A percentile compares a stretch with the other conserved stretches of the same genome.
These are phyloP conservation scores for Lineus longissimus DNA, from an alignment of 1,140 invertebrate genomes.

Conservation along the genomic window DNA sequence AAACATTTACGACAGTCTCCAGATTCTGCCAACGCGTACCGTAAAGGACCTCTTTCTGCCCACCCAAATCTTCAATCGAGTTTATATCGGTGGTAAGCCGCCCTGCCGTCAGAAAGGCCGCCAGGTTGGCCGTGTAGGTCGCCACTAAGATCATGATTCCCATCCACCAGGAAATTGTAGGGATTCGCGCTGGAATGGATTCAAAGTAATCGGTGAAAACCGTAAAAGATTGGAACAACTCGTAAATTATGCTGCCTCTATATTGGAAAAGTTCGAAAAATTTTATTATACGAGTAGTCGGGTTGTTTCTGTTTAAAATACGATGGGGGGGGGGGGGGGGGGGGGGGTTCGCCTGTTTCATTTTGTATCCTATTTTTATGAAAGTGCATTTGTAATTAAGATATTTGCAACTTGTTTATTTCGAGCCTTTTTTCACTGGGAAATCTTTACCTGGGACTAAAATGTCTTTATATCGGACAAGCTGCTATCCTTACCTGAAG, in stretches of 20 bases:
- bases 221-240: background rate
- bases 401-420: too few species aligned
- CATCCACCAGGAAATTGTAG: constrained; percentile 77
- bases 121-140: constrained; percentile 92
- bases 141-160: constrained; percentile 95
- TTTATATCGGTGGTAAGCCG: constrained; percentile 91
- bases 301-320: background rate
- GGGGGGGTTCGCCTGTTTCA: too few species aligned
- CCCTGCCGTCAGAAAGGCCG: constrained; percentile 91
- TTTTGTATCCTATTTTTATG: too few species aligned
- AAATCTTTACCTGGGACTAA: too few species aligned
- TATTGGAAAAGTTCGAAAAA: background rate
- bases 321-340: too few species aligned
- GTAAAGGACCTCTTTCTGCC: constrained; percentile 90
- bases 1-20: too few species aligned
- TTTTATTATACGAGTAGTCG: background rate
- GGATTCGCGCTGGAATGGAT: constrained; percentile 1
- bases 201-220: background rate
- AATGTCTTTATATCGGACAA: too few species aligned
- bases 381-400: too few species aligned
- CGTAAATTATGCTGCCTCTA: background rate
- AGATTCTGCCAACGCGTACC: too few species aligned
- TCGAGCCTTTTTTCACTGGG: too few species aligned
- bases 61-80: constrained; percentile 83
- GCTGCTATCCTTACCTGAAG: background rate